These are phyloP conservation scores for Pachypeltis micranthus DNA, from an alignment of 1,140 invertebrate genomes.

Conservation along the genomic window DNA sequence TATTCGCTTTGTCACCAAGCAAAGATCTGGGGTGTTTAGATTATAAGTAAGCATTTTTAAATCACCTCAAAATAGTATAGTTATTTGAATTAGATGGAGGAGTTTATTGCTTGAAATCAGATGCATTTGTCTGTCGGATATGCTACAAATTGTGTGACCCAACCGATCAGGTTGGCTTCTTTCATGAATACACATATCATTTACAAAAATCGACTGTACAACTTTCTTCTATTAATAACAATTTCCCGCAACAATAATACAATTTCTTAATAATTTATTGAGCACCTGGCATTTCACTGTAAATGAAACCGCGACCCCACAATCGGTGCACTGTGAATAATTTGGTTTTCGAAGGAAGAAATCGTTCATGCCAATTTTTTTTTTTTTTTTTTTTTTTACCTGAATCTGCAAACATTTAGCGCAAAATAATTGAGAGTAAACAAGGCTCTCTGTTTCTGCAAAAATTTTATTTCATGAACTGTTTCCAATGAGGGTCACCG, in stretches of 20 bases:
- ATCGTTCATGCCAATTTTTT: neutral
- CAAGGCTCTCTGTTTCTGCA: neutral
- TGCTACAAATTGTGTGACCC: neutral
- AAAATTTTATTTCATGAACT: neutral
- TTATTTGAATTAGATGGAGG: neutral
- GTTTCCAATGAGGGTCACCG: neutral
- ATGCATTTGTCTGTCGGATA: neutral
- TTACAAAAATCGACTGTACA: neutral
- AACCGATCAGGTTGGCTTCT: neutral
- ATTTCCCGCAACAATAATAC: neutral
- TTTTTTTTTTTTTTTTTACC: neutral
- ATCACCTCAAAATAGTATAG: neutral
- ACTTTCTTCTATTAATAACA: neutral
- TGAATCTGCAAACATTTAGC: too few species aligned
- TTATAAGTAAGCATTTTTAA: neutral
- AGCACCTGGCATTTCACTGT: neutral
- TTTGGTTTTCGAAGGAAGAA: neutral
- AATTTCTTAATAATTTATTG: neutral
- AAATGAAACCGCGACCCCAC: neutral
- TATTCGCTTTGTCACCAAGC: too few species aligned
- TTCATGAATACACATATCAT: neutral
- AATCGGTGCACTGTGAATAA: neutral
- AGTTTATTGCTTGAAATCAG: neutral
- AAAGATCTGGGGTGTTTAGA: neutral
- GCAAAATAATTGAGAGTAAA: neutral